Percentiles rank a stretch among this genome's conserved stretches.
phyloP scores from a whole-genome alignment of 2,888 invertebrate genomes.

The Caenorhabditis plicata region DNA sequence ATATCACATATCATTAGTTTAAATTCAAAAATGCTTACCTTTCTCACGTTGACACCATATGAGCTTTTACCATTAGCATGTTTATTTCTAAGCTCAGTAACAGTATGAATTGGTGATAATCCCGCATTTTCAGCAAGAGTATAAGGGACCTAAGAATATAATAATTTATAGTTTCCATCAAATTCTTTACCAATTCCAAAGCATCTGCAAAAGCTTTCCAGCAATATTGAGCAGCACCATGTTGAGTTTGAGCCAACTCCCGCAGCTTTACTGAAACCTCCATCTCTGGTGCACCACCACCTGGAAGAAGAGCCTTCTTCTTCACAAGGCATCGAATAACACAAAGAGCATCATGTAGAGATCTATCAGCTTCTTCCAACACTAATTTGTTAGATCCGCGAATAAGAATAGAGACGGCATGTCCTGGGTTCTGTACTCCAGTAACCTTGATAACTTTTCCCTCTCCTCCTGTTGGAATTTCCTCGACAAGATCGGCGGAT shows the following conservation, averaged over 20 bases:
- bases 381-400: slow-evolving; percentile 86
- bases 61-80: slow-evolving; percentile 84
- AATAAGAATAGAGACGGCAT: slow-evolving; percentile 87
- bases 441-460: slow-evolving; percentile 86
- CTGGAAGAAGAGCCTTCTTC: slow-evolving; percentile 71
- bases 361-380: slow-evolving; percentile 85
- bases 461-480: slow-evolving; percentile 82
- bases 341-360: slow-evolving; percentile 86
- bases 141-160: slow-evolving; percentile 76
- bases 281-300: slow-evolving; percentile 93
- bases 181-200: slow-evolving; percentile 72
- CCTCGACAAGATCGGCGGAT: slow-evolving; percentile 89
- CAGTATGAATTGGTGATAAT: slow-evolving; percentile 88
- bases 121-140: slow-evolving; percentile 90
- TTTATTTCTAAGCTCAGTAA: slow-evolving; percentile 90
- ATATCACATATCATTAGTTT: background rate
- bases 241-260: slow-evolving; percentile 76
- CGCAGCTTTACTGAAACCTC: slow-evolving; percentile 84
- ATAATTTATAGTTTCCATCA: background rate
- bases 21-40: slow-evolving; percentile 65
- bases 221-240: slow-evolving; percentile 92
- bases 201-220: slow-evolving; percentile 93
- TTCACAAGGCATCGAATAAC: slow-evolving; percentile 95
- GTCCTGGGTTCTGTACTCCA: slow-evolving; percentile 83
- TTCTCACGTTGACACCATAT: slow-evolving; percentile 91